Evolutionary conservation across 2,113 vertebrate genomes (phyloP).

Genomic region (Podarcis raffonei): DNA sequence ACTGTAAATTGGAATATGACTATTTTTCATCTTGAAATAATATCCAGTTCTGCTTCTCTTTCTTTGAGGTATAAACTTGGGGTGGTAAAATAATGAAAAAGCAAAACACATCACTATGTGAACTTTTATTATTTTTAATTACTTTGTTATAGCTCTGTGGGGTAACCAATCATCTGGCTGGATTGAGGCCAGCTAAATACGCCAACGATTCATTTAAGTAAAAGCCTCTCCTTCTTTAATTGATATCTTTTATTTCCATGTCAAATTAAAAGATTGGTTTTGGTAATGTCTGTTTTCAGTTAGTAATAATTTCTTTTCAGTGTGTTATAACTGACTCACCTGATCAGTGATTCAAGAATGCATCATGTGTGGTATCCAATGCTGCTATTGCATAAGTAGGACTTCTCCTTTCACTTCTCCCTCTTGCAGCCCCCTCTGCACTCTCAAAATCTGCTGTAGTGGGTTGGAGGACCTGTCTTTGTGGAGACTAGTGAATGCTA

Average conservation of each 20-base stretch:
- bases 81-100: neutral
- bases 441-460: no score
- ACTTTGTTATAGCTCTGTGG: conserved; percentile 15
- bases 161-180: conserved; percentile 39
- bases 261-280: conserved; percentile 21
- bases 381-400: no score
- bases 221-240: conserved; percentile 28
- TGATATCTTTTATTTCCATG: conserved; percentile 10
- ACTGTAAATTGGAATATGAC: neutral
- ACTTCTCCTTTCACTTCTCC: no score
- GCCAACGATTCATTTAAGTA: neutral
- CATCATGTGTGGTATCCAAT: neutral
- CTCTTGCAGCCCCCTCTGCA: no score
- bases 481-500: no score
- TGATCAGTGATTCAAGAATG: neutral
- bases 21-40: neutral
- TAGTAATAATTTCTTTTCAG: neutral
- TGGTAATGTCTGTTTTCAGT: neutral
- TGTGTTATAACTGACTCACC: neutral
- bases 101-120: neutral
- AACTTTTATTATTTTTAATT: conserved; percentile 20
- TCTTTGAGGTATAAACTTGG: neutral
- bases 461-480: no score
- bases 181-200: conserved; percentile 33
- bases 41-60: neutral